Conservation (phyloP, 2,797 vertebrate genomes). For the Propithecus perrieri region DNA sequence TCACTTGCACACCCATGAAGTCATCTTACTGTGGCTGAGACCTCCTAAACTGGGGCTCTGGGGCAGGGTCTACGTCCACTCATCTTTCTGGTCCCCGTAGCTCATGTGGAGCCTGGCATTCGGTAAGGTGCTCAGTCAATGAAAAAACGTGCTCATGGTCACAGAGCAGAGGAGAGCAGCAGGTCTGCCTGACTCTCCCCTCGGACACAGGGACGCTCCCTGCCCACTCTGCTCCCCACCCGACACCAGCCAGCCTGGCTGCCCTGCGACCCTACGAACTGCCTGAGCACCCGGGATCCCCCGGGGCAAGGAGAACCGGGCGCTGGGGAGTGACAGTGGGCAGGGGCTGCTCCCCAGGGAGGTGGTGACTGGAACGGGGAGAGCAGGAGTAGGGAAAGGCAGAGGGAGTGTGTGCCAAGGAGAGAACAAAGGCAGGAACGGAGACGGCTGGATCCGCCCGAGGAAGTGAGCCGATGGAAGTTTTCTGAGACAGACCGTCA, state of each 20-base stretch:
- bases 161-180: background rate
- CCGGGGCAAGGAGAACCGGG: background rate
- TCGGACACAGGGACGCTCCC: background rate
- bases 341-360: background rate
- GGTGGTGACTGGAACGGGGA: background rate
- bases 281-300: background rate
- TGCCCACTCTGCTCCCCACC: background rate
- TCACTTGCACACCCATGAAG: background rate
- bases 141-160: background rate
- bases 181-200: background rate
- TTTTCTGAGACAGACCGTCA: background rate
- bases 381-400: background rate
- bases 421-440: constrained; percentile 45
- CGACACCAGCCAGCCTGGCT: background rate
- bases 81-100: background rate
- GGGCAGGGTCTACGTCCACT: background rate
- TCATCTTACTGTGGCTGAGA: background rate
- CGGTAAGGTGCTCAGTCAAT: background rate
- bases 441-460: background rate
- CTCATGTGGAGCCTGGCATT: background rate
- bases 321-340: background rate
- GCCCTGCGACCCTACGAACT: background rate
- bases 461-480: constrained; percentile 8
- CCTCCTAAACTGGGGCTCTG: background rate
- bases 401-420: background rate